Base-by-base conservation (phyloP, 1,140 invertebrate species). In the Homalodisca vitripennis region DNA sequence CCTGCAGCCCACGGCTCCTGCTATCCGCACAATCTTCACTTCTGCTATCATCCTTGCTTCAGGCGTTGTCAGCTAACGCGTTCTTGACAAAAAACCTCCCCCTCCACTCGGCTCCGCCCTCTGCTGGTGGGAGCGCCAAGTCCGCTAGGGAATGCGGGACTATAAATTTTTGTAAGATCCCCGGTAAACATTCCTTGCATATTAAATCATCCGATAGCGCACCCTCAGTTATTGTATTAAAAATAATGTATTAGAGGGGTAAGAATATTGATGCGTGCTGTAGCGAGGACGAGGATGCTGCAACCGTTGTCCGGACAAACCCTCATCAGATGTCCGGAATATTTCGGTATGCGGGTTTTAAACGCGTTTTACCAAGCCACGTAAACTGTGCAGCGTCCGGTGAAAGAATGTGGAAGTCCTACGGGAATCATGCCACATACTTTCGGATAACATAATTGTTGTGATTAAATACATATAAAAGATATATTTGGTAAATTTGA, bases 151-250 rank as follows among this genome's bases (percentile, higher is more conserved):
- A 27, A 26, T 60, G 55, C 55, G 13, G 14, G 55, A 1, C 24
- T 26, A 29, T 60, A 60, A 60, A 60, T 60, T 27, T 60, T 60
- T 60, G 22, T 60, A 60, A 60, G 55, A 60, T 27, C 24, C 12
- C 27, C 55, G 14, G 27, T 26, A 60, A 60, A 60, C 55, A 60
- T 60, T 60, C 55, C 55, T 60, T 60, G 55, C 55, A 60, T 60
- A 60, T 60, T 60, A 60, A 60, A 60, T 60, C 55, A 60, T 51
- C 55, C 55, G 55, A 60, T 60, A 60, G 2, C 24, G 55, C 55
- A 27, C 55, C 48, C 48, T 51, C 48, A 3, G 24, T 60, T 60
- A 60, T 60, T 60, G 55, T 60, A 60, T 60, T 60, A 60, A 60
- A 60, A 26, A 60, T 51, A 60, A 60, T 30, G 55, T 30, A 24